These are phyloP conservation scores for Eulemur rubriventer DNA, from an alignment of 2,797 vertebrate genomes.

Conservation along the genomic window DNA sequence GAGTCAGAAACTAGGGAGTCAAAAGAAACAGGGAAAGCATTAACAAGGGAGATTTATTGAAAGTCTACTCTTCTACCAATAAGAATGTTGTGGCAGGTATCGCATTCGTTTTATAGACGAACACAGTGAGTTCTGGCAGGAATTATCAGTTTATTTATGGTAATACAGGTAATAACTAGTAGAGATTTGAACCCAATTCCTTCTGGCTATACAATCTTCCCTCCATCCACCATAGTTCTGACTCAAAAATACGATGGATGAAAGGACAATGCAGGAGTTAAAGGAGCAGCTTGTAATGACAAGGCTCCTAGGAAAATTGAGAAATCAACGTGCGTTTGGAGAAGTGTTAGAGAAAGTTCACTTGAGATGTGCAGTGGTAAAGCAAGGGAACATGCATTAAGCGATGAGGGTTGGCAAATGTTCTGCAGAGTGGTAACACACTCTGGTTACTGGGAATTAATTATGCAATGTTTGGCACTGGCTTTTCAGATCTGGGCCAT, in stretches of 20 bases:
- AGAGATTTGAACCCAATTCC: not conserved
- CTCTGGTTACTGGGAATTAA: not conserved
- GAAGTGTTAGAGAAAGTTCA: not conserved
- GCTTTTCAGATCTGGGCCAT: constrained; percentile 7
- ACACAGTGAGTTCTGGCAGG: not conserved
- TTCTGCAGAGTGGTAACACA: not conserved
- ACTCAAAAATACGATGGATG: not conserved
- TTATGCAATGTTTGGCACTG: not conserved
- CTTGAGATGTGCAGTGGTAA: not conserved
- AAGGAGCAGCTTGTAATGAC: not conserved
- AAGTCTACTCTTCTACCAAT: not conserved
- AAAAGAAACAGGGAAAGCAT: not conserved
- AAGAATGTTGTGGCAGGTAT: not conserved
- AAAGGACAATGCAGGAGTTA: not conserved
- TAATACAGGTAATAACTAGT: not conserved
- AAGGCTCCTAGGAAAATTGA: not conserved
- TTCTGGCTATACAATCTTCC: not conserved
- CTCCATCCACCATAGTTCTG: not conserved
- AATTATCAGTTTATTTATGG: not conserved
- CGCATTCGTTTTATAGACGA: not conserved
- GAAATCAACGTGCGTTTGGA: not conserved
- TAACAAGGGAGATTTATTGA: not conserved
- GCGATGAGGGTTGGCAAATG: not conserved
- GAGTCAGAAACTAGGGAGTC: not conserved
- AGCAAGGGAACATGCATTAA: not conserved